Evolutionary conservation across 1,140 invertebrate genomes (phyloP).

Genomic region (Trachymyrmex septentrionalis): DNA sequence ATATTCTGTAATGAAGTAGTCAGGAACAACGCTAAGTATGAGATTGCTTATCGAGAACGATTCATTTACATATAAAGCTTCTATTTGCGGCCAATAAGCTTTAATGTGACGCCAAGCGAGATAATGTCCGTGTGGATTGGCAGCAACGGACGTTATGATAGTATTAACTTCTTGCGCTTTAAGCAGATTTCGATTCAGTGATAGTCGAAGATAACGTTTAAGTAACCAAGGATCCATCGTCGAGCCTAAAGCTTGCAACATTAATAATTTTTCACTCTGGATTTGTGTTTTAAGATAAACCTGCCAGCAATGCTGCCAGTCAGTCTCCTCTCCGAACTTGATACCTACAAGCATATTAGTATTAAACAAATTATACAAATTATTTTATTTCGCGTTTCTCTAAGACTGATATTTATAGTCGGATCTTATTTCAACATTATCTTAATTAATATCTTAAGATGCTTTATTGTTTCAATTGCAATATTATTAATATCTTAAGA

Average conservation of each 20-base stretch:
- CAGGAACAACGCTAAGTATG: slow-evolving; percentile 90
- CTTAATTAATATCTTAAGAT: too few species aligned
- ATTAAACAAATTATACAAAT: too few species aligned
- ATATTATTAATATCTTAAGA: too few species aligned
- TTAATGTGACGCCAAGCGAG: slow-evolving; percentile 93
- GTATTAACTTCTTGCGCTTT: slow-evolving; percentile 90
- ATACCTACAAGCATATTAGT: slow-evolving; percentile 80
- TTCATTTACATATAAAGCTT: slow-evolving; percentile 89
- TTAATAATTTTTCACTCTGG: slow-evolving; percentile 90
- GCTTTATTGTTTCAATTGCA: too few species aligned
- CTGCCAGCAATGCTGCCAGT: slow-evolving; percentile 93
- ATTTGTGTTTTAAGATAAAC: slow-evolving; percentile 90
- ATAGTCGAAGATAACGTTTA: slow-evolving; percentile 89
- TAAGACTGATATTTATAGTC: too few species aligned
- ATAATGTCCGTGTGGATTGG: slow-evolving; percentile 90
- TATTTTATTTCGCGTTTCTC: not conserved
- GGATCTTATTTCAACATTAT: too few species aligned
- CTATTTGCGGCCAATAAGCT: slow-evolving; percentile 90
- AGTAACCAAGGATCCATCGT: slow-evolving; percentile 91
- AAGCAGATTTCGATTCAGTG: slow-evolving; percentile 89
- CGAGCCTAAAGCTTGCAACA: slow-evolving; percentile 90
- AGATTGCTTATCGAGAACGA: slow-evolving; percentile 90
- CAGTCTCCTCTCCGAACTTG: slow-evolving; percentile 89
- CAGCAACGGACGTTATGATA: slow-evolving; percentile 90
- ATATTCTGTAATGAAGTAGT: slow-evolving; percentile 90